Evolutionary conservation across 2,888 invertebrate genomes (phyloP), one percentile per base, ranked within the genome.

Genomic region (Coelinius sp.): DNA sequence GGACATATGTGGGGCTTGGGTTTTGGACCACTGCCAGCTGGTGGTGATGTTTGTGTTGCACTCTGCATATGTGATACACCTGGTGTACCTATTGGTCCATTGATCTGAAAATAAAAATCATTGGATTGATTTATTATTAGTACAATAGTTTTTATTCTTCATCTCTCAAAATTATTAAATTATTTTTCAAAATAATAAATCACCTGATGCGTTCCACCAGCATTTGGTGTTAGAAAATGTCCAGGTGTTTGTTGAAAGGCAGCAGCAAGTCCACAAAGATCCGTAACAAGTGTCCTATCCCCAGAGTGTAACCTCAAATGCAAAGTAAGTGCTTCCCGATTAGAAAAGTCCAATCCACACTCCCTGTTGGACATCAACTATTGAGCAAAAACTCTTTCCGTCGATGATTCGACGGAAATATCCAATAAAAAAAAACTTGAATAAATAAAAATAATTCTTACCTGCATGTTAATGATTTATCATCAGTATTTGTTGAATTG

Each of bases 281-380:
- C 94, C 73, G 94, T 94, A 79, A 94, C 94, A 81, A 94, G 91
- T 77, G 93, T 93, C 84, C 94, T 92, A 88, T 94, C 94, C 75
- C 94, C 94, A 70, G 94, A 92, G 88, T 95, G 95, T 83, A 94
- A 90, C 76, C 94, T 92, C 86, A 94, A 91, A 89, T 94, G 94
- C 77, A 94, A 89, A 56, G 94, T 93, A 73, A 94, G 88, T 79
- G 94, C 94, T 89, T 95, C 94, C 86, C 93, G 91, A 76, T 91
- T 92, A 74, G 91, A 90, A 81, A 92, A 92, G 80, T 91, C 90
- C 85, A 91, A 90, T 76, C 92, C 92, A 81, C 92, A 92, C 85
- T 92, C 91, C 80, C 91, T 89, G 81, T 38, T 12, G 56, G 41
- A 56, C 31, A 24, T 56, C 31, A 46, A 6, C 17, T 14, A 46